Percentiles rank a stretch among this genome's conserved stretches.
Evolutionary conservation across 2,113 vertebrate species (phyloP).

Genomic region (Taxidea taxus): DNA sequence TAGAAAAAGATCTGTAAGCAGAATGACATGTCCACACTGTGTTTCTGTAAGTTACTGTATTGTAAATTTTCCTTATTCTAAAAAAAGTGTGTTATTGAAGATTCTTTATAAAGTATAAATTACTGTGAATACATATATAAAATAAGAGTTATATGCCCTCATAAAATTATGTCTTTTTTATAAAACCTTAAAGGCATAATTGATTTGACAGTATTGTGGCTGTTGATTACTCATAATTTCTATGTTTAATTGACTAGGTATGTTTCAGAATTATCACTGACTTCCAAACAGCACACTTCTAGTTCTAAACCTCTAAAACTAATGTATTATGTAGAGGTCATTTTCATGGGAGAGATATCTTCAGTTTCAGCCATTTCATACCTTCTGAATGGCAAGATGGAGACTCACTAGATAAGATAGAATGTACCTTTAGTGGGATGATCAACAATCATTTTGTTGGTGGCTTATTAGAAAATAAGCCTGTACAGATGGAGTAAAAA

Average conservation of each 20-base stretch:
- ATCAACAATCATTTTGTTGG: not conserved
- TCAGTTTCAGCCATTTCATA: not conserved
- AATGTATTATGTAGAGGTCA: not conserved
- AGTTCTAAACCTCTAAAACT: not conserved
- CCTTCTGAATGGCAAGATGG: not conserved
- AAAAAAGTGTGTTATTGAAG: not conserved
- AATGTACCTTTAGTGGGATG: not conserved
- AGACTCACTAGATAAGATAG: not conserved
- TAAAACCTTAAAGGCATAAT: not conserved
- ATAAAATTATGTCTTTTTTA: not conserved
- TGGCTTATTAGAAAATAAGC: not conserved
- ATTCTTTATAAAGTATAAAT: not conserved
- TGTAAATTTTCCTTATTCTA: not conserved
- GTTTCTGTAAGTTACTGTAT: not conserved
- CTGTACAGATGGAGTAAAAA: constrained; percentile 47
- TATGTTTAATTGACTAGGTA: not conserved
- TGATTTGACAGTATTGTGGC: not conserved
- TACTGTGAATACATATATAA: not conserved
- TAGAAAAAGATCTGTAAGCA: not conserved
- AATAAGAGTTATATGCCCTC: not conserved
- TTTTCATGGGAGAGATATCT: not conserved
- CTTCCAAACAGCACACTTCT: not conserved
- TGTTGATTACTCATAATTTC: not conserved
- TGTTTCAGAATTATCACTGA: not conserved
- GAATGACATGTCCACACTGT: not conserved